Percentiles rank a stretch among this genome's conserved stretches.
phyloP scores from a whole-genome alignment of 1,140 invertebrate species.

The Zaprionus taronus region DNA sequence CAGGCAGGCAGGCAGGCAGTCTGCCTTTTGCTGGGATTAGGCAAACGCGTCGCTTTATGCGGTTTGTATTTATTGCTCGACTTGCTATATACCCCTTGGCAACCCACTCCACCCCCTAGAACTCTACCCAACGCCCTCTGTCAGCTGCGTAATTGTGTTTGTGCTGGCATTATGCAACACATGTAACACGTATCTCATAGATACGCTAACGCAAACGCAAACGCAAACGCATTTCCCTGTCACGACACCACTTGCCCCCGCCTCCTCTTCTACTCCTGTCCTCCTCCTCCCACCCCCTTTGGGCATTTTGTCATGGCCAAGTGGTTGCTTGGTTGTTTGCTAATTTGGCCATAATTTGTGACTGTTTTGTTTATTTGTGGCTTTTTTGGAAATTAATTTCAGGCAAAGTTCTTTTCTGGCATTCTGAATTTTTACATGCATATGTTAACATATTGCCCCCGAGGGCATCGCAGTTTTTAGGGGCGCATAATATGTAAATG shows the following conservation, averaged over 20 bases:
- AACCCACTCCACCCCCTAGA: not conserved
- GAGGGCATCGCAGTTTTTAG: not conserved
- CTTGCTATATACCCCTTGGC: slow-evolving; percentile 23
- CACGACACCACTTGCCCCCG: not conserved
- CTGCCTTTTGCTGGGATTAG: slow-evolving; percentile 55
- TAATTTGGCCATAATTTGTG: slow-evolving; percentile 84
- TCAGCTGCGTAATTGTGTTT: slow-evolving; percentile 65
- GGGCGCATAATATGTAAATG: slow-evolving; percentile 39
- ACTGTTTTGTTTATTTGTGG: slow-evolving; percentile 79
- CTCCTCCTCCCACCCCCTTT: not conserved
- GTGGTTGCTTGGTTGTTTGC: slow-evolving; percentile 72
- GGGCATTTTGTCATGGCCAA: slow-evolving; percentile 57
- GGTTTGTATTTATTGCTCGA: slow-evolving; percentile 83
- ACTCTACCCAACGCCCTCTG: slow-evolving; percentile 13
- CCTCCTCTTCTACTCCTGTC: not conserved
- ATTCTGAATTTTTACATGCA: slow-evolving; percentile 53
- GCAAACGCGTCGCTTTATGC: slow-evolving; percentile 72
- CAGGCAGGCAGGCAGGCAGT: not conserved
- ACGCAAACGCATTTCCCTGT: not conserved
- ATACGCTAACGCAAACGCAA: slow-evolving; percentile 50
- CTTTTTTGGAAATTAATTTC: slow-evolving; percentile 72
- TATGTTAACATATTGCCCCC: slow-evolving; percentile 68
- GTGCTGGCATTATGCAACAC: slow-evolving; percentile 71
- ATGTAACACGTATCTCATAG: slow-evolving; percentile 80
- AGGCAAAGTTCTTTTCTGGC: slow-evolving; percentile 45